A percentile compares a stretch with the other conserved stretches of the same genome.
Evolutionary conservation across 1,140 invertebrate genomes (phyloP).

Genomic region (Armadillidium nasatum): DNA sequence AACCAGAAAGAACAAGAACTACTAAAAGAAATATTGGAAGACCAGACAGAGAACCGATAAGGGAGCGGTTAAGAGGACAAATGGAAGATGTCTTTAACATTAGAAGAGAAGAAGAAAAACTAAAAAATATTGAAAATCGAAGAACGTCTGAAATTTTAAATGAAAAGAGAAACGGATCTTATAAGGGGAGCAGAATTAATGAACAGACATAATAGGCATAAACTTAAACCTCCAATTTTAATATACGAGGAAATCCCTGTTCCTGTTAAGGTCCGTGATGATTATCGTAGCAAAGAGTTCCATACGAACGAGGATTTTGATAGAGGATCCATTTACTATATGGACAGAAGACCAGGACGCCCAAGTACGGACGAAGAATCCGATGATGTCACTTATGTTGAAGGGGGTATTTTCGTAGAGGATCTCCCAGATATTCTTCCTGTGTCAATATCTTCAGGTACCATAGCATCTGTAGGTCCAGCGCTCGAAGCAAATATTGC

Average conservation of each 20-base stretch:
- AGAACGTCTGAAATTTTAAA: neutral
- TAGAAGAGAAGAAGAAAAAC: neutral
- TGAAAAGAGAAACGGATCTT: neutral
- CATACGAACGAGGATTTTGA: too few relatives aligned
- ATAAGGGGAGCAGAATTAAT: neutral
- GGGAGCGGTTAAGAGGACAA: neutral
- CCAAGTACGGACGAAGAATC: neutral
- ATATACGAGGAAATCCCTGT: neutral
- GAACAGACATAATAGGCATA: neutral
- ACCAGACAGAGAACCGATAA: neutral
- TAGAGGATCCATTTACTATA: neutral
- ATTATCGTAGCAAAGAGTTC: neutral
- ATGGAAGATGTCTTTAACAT: neutral
- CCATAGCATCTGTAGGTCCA: neutral
- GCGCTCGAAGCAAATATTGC: neutral
- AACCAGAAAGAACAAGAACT: neutral
- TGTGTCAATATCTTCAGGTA: neutral
- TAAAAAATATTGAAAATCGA: neutral
- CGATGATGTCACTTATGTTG: neutral
- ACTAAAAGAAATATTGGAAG: neutral
- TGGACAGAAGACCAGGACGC: neutral
- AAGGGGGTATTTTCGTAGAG: neutral
- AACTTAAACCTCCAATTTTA: conserved; percentile 1
- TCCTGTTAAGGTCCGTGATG: neutral
- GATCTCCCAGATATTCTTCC: neutral